A percentile compares a stretch with the other conserved stretches of the same genome.
Conservation (phyloP, 2,888 invertebrate genomes). For the Synergus umbraculus region DNA sequence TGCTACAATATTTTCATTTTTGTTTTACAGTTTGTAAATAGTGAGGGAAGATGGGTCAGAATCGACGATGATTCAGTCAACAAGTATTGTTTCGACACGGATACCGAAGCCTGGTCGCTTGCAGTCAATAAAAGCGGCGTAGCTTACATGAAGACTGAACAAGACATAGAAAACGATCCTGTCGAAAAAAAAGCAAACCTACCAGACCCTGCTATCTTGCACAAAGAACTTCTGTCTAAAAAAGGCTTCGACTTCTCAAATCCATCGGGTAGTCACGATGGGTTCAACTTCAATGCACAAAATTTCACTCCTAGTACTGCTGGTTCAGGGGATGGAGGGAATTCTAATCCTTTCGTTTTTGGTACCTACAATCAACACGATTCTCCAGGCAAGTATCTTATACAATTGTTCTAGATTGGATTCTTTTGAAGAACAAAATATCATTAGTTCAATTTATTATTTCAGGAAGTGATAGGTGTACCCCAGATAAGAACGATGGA, state of each 20-base stretch:
- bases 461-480: conserved; percentile 65
- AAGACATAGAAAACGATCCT: conserved; percentile 73
- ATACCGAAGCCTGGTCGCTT: conserved; percentile 86
- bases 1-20: conserved; percentile 1
- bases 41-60: conserved; percentile 84
- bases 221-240: conserved; percentile 62
- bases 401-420: background rate
- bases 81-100: conserved; percentile 84
- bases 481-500: conserved; percentile 67
- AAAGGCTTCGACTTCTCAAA: conserved; percentile 82
- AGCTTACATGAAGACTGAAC: conserved; percentile 82
- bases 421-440: background rate
- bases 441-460: conserved; percentile 27
- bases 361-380: conserved; percentile 73
- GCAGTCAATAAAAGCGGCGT: conserved; percentile 83
- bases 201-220: conserved; percentile 55
- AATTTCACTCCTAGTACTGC: conserved; percentile 63
- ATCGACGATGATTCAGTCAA: conserved; percentile 81
- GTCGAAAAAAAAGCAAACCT: conserved; percentile 62
- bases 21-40: conserved; percentile 78
- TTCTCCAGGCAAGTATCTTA: conserved; percentile 61
- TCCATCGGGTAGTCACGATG: conserved; percentile 64
- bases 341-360: conserved; percentile 77
- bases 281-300: conserved; percentile 69
- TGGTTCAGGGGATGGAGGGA: conserved; percentile 63